These are phyloP conservation scores for Lagria hirta DNA, from an alignment of 2,888 invertebrate genomes.

Conservation along the genomic window DNA sequence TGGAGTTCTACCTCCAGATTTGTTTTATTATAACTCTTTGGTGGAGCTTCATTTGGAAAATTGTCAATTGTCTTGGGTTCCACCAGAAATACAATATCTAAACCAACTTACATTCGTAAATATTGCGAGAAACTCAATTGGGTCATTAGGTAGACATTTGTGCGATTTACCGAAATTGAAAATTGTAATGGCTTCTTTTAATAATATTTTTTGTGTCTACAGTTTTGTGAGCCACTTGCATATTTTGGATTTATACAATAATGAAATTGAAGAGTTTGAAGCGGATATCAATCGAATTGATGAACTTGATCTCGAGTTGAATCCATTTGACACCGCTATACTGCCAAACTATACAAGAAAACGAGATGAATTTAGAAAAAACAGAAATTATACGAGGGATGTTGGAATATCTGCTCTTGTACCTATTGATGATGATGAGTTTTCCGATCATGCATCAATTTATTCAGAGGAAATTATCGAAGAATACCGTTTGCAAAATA, in stretches of 20 bases:
- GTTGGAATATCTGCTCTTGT: neutral
- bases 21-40: constrained; percentile 11
- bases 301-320: constrained; percentile 19
- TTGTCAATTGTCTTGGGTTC: constrained; percentile 16
- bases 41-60: constrained; percentile 11
- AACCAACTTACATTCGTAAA: constrained; percentile 12
- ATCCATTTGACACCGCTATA: constrained; percentile 11
- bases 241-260: constrained; percentile 23
- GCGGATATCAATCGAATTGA: constrained; percentile 2
- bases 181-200: constrained; percentile 11
- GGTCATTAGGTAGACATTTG: constrained; percentile 8
- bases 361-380: constrained; percentile 4
- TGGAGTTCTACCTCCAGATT: constrained; percentile 10
- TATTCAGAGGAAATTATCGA: neutral
- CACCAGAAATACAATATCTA: constrained; percentile 14
- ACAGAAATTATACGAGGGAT: neutral
- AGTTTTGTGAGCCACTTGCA: constrained; percentile 7
- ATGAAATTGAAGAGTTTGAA: constrained; percentile 13
- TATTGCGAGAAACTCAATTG: constrained; percentile 13
- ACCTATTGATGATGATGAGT: neutral
- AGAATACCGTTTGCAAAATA: neutral
- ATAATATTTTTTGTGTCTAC: constrained; percentile 5
- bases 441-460: neutral
- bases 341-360: neutral
- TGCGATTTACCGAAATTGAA: constrained; percentile 7